These are phyloP conservation scores for Campoletis raptor DNA, from an alignment of 2,888 invertebrate species.

Conservation along the genomic window DNA sequence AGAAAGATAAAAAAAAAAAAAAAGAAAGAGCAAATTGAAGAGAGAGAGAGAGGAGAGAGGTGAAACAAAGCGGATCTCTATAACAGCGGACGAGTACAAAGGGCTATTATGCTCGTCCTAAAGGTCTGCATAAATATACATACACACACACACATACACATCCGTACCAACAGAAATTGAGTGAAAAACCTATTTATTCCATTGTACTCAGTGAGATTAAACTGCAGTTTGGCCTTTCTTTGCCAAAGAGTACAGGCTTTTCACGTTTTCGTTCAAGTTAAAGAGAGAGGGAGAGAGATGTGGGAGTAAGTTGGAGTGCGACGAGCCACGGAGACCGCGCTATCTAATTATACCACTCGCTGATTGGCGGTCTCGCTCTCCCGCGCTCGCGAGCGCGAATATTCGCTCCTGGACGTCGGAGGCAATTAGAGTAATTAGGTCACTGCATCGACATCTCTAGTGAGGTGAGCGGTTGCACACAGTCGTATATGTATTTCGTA, in stretches of 20 bases:
- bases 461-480: constrained; percentile 65
- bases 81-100: constrained; percentile 26
- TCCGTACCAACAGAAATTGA: background rate
- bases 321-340: constrained; percentile 59
- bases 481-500: constrained; percentile 10
- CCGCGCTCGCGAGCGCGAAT: constrained; percentile 67
- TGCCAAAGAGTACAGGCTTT: constrained; percentile 27
- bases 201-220: constrained; percentile 59
- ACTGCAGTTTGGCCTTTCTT: constrained; percentile 56
- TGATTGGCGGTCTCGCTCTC: constrained; percentile 73
- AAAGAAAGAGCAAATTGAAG: too few relatives aligned
- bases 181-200: constrained; percentile 19
- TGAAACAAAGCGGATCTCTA: constrained; percentile 54
- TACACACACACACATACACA: background rate
- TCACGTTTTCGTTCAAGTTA: constrained; percentile 34
- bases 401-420: constrained; percentile 73
- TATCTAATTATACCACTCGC: constrained; percentile 72
- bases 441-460: constrained; percentile 74
- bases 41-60: background rate
- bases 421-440: constrained; percentile 78
- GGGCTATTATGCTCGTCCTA: constrained; percentile 48
- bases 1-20: background rate
- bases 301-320: constrained; percentile 39
- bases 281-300: constrained; percentile 30
- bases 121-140: constrained; percentile 16